These are phyloP conservation scores for Muscicapa striata DNA, from an alignment of 2,797 vertebrate species.

Conservation along the genomic window DNA sequence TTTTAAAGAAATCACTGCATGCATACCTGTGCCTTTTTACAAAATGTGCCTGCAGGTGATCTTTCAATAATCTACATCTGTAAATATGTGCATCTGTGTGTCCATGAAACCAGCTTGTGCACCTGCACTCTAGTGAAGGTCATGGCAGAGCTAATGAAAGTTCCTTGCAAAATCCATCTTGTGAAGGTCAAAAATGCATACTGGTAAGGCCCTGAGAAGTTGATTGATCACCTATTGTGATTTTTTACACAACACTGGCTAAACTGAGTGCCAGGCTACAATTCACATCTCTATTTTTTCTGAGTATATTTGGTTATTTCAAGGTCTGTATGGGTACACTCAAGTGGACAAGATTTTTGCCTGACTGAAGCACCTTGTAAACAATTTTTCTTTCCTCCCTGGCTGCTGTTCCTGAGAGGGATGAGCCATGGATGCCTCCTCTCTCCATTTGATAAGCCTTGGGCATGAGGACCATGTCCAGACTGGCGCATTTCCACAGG, in stretches of 20 bases:
- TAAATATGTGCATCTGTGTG: not conserved
- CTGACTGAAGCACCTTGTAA: not conserved
- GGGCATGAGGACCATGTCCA: no score
- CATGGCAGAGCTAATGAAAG: not conserved
- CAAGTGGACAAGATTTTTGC: not conserved
- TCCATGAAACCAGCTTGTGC: not conserved
- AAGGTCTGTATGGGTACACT: not conserved
- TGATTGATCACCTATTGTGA: rapidly evolving
- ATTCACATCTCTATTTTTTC: not conserved
- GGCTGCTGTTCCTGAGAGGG: not conserved
- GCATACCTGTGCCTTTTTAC: not conserved
- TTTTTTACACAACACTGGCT: not conserved
- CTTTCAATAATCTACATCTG: not conserved
- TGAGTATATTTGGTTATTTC: not conserved
- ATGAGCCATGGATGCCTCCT: rapidly evolving
- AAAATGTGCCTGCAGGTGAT: not conserved
- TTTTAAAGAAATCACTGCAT: not conserved
- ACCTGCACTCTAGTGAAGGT: not conserved
- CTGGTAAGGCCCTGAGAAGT: not conserved
- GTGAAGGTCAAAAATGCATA: not conserved
- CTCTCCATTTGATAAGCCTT: not conserved
- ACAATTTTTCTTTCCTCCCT: not conserved
- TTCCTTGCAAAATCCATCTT: not conserved
- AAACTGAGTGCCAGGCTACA: not conserved
- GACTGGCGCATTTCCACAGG: rapidly evolving